Conservation (phyloP, 2,888 invertebrate species). For the Phyllotreta striolata region DNA sequence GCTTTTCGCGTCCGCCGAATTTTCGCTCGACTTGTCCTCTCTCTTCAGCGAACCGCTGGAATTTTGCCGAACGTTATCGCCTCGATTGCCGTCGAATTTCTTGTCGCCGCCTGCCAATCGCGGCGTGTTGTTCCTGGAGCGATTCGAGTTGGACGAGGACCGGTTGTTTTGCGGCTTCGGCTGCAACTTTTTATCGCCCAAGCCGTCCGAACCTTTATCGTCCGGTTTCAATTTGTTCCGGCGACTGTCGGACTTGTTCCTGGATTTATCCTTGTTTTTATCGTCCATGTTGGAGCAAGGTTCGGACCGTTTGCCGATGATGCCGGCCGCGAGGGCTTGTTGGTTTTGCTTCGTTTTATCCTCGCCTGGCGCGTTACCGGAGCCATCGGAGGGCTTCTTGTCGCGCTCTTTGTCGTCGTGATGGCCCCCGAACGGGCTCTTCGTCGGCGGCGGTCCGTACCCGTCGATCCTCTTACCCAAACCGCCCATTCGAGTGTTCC, state of each 20-base stretch:
- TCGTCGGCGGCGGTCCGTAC: constrained; percentile 82
- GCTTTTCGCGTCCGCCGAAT: constrained; percentile 60
- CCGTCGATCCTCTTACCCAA: constrained; percentile 73
- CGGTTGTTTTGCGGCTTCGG: constrained; percentile 40
- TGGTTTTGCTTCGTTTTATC: constrained; percentile 75
- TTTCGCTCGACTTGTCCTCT: constrained; percentile 62
- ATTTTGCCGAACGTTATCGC: constrained; percentile 52
- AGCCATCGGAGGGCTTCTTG: constrained; percentile 51
- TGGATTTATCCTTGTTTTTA: constrained; percentile 53
- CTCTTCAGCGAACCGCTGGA: constrained; percentile 56
- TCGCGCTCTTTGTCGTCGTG: constrained; percentile 55
- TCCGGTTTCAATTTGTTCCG: constrained; percentile 48
- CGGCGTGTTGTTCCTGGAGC: constrained; percentile 49
- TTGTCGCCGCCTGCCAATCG: constrained; percentile 50
- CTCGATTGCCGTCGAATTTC: constrained; percentile 35
- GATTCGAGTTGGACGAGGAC: constrained; percentile 48
- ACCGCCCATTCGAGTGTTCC: constrained; percentile 57
- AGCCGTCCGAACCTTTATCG: constrained; percentile 66
- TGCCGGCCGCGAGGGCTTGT: constrained; percentile 73
- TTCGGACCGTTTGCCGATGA: constrained; percentile 55
- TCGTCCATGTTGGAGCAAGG: constrained; percentile 43
- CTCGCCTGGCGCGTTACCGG: constrained; percentile 55
- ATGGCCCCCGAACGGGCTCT: constrained; percentile 73
- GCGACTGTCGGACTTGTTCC: constrained; percentile 53
- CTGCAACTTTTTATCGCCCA: constrained; percentile 54